phyloP scores from a whole-genome alignment of 2,113 vertebrate genomes.

The Hippocampus zosterae region DNA sequence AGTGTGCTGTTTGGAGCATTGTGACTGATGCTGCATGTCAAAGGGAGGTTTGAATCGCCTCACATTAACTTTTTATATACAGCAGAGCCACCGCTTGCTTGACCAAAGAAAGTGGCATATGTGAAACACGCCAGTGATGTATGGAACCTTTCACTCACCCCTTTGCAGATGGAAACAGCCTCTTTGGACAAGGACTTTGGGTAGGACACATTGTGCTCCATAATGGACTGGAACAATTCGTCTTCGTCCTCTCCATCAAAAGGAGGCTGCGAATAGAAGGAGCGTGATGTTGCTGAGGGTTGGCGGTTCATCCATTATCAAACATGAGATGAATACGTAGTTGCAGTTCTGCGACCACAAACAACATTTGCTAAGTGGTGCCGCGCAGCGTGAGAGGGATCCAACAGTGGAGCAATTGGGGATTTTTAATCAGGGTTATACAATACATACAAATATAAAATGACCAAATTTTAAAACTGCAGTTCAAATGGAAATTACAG shows the following conservation, averaged over 20 bases:
- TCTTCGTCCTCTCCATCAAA: slow-evolving; percentile 98
- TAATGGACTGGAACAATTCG: slow-evolving; percentile 96
- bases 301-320: slow-evolving; percentile 1
- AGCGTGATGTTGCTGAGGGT: not conserved
- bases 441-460: not conserved
- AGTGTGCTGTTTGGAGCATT: not conserved
- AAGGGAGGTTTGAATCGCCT: not conserved
- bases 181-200: slow-evolving; percentile 95
- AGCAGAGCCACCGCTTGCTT: not conserved
- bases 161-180: slow-evolving; percentile 96
- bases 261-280: slow-evolving; percentile 75
- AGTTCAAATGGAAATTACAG: not conserved
- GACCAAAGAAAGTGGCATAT: not conserved
- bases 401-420: not conserved
- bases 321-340: not conserved
- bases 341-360: not conserved
- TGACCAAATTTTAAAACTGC: not conserved
- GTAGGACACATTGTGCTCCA: slow-evolving; percentile 97
- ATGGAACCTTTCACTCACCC: slow-evolving; percentile 73
- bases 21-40: not conserved
- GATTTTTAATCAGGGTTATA: not conserved
- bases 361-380: slow-evolving; percentile 3
- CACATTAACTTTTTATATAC: not conserved
- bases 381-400: not conserved
- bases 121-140: not conserved